These are phyloP conservation scores for Rhabdomys dilectus DNA, from an alignment of 2,113 vertebrate species.

Conservation along the genomic window DNA sequence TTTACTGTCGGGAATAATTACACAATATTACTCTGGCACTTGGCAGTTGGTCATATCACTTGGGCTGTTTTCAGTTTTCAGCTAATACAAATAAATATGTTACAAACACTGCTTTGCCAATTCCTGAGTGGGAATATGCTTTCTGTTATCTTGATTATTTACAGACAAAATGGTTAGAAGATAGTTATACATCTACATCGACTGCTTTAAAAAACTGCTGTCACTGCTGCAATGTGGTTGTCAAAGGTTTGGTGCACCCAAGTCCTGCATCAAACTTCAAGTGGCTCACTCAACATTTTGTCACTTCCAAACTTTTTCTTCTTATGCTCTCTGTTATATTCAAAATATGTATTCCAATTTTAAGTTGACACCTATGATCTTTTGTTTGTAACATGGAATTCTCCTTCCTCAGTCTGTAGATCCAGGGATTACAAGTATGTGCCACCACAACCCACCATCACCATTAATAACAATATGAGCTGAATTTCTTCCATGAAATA, in stretches of 20 bases:
- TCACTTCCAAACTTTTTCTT: not conserved
- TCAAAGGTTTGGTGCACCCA: not conserved
- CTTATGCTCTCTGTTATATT: not conserved
- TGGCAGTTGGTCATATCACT: not conserved
- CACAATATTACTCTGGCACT: not conserved
- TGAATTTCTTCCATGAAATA: no score
- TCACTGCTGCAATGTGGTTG: not conserved
- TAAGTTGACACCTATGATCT: not conserved
- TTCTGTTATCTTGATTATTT: not conserved
- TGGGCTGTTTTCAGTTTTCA: not conserved
- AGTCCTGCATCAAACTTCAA: not conserved
- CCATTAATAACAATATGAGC: not conserved
- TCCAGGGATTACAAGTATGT: not conserved
- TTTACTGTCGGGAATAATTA: not conserved
- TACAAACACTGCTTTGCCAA: not conserved
- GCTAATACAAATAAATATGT: not conserved
- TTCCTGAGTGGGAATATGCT: not conserved
- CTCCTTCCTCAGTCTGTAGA: not conserved
- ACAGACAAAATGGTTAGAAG: not conserved
- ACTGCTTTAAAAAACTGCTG: not conserved
- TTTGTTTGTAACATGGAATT: not conserved
- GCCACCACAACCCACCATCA: not conserved
- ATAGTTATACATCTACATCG: not conserved
- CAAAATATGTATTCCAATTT: not conserved
- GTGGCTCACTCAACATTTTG: not conserved